Evolutionary conservation across 2,113 vertebrate species (phyloP).

Genomic region (Paratilapia polleni): DNA sequence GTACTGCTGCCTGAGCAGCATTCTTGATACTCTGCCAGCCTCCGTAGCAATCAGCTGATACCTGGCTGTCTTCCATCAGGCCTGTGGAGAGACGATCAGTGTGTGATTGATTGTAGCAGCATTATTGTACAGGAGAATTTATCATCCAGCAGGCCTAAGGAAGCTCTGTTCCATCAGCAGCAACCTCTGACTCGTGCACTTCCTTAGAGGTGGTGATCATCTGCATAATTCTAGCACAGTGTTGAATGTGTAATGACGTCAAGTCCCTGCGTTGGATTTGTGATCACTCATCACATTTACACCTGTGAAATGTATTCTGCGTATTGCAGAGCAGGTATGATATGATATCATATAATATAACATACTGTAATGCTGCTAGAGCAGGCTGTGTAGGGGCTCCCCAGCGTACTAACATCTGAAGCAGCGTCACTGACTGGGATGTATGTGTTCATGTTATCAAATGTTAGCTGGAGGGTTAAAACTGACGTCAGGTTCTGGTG

Average conservation of each 20-base stretch:
- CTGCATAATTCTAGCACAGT: conserved; percentile 1
- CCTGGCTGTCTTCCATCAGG: conserved; percentile 7
- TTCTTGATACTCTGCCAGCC: not conserved
- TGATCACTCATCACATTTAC: conserved; percentile 40
- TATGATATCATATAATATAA: no score
- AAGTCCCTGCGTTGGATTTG: not conserved
- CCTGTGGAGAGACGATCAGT: conserved; percentile 30
- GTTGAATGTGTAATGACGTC: conserved; percentile 15
- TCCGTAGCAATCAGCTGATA: not conserved
- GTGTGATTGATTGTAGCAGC: conserved; percentile 33
- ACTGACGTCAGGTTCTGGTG: no score
- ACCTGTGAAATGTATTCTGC: conserved; percentile 22
- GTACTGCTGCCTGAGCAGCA: not conserved
- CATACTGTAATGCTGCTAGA: no score
- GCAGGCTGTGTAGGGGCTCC: no score
- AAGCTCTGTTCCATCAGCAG: conserved; percentile 4
- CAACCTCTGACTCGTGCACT: not conserved
- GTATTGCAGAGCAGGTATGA: not conserved
- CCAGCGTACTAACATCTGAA: no score
- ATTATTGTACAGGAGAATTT: not conserved
- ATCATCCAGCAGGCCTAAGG: conserved; percentile 12
- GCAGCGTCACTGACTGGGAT: no score
- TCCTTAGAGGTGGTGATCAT: no score
- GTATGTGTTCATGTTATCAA: no score
- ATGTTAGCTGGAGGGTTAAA: no score